Evolutionary conservation across 1,140 invertebrate genomes (phyloP).

Genomic region (Ceratina australensis): DNA sequence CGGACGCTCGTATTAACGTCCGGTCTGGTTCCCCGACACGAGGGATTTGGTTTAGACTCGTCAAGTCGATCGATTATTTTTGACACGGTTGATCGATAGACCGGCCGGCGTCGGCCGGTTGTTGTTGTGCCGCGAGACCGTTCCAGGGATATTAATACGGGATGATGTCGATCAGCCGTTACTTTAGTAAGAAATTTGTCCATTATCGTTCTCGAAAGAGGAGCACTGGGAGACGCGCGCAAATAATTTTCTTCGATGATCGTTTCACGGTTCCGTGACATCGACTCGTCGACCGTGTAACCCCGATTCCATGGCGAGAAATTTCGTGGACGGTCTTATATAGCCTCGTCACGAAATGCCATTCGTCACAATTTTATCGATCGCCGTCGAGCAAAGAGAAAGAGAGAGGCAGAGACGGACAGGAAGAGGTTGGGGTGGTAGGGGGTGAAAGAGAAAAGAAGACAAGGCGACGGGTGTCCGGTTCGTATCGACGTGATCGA

Average conservation of each 20-base stretch:
- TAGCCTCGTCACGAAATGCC: slow-evolving; percentile 61
- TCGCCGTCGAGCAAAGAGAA: slow-evolving; percentile 10
- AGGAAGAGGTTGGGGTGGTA: too few species aligned
- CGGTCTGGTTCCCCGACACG: slow-evolving; percentile 63
- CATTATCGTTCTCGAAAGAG: neutral
- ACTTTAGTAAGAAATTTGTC: neutral
- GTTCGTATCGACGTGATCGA: slow-evolving; percentile 54
- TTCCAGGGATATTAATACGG: slow-evolving; percentile 14
- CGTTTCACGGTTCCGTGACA: slow-evolving; percentile 32
- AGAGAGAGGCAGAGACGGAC: neutral
- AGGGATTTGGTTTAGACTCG: slow-evolving; percentile 66
- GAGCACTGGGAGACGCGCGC: neutral
- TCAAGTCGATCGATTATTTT: slow-evolving; percentile 76
- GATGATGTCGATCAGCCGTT: neutral
- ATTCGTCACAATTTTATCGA: slow-evolving; percentile 69
- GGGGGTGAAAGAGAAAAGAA: too few species aligned
- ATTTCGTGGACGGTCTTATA: slow-evolving; percentile 52
- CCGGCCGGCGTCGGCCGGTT: slow-evolving; percentile 59
- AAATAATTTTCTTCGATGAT: slow-evolving; percentile 39
- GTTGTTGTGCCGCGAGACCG: slow-evolving; percentile 14
- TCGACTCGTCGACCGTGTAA: slow-evolving; percentile 58
- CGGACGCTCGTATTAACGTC: slow-evolving; percentile 67
- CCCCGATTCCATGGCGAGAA: slow-evolving; percentile 55
- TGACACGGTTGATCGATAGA: slow-evolving; percentile 73
- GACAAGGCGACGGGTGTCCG: slow-evolving; percentile 20